These are phyloP conservation scores for Drosophila truncata DNA, from an alignment of 1,140 invertebrate species.

Conservation along the genomic window DNA sequence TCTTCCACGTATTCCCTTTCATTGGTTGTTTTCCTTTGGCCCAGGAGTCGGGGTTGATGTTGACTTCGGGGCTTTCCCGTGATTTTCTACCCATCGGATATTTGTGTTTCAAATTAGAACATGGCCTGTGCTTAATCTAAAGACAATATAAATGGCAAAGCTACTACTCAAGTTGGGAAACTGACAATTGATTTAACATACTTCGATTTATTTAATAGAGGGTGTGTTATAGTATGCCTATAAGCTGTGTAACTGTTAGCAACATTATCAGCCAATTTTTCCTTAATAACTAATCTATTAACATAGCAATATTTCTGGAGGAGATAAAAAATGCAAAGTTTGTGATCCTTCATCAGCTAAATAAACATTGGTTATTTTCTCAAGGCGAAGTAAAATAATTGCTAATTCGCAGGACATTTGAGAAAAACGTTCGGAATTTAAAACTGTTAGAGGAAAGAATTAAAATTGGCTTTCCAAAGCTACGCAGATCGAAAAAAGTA, in stretches of 20 bases:
- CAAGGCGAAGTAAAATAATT: too few relatives aligned
- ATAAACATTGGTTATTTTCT: not conserved
- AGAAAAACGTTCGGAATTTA: too few relatives aligned
- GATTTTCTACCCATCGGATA: slow-evolving; percentile 36
- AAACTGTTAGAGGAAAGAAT: too few relatives aligned
- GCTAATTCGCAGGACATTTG: too few relatives aligned
- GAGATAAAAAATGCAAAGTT: not conserved
- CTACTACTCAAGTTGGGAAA: slow-evolving; percentile 9
- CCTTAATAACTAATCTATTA: too few relatives aligned
- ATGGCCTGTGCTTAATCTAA: slow-evolving; percentile 47
- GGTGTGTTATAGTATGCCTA: too few relatives aligned
- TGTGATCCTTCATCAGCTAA: not conserved
- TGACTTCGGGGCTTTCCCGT: slow-evolving; percentile 13
- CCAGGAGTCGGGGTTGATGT: not conserved
- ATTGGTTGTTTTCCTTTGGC: slow-evolving; percentile 44
- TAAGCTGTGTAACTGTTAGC: too few relatives aligned
- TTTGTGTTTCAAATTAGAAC: slow-evolving; percentile 70
- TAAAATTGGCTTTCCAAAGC: too few relatives aligned
- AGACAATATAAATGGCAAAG: slow-evolving; percentile 55
- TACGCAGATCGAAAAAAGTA: too few relatives aligned
- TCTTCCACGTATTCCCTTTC: slow-evolving; percentile 62
- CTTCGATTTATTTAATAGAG: slow-evolving; percentile 7
- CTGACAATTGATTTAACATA: slow-evolving; percentile 12
- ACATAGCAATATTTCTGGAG: too few relatives aligned
- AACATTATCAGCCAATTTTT: not conserved